These are phyloP conservation scores for Naso thynnoides DNA, from an alignment of 2,797 vertebrate genomes.

Conservation along the genomic window DNA sequence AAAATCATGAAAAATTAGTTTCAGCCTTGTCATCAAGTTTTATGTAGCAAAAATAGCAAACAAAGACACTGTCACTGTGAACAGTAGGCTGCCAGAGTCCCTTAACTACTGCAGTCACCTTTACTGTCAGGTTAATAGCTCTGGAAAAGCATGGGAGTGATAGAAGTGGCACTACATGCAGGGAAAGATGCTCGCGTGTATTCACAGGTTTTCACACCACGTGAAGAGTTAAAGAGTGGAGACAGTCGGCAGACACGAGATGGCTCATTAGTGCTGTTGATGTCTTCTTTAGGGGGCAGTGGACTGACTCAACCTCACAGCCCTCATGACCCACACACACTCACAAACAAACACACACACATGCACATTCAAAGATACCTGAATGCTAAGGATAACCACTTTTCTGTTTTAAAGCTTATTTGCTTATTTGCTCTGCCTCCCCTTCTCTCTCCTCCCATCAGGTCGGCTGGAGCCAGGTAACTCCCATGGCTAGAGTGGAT, in stretches of 20 bases:
- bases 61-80: background rate
- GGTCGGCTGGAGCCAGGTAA: slow-evolving; percentile 72
- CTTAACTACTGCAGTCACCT: slow-evolving; percentile 18
- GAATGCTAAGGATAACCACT: background rate
- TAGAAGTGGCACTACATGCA: background rate
- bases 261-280: slow-evolving; percentile 38
- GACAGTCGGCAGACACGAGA: slow-evolving; percentile 5
- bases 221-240: background rate
- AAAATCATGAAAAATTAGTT: no score
- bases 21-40: no score
- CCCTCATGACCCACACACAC: background rate
- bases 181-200: background rate
- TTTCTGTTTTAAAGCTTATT: slow-evolving; percentile 3
- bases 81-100: background rate
- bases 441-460: slow-evolving; percentile 17
- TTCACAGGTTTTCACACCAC: slow-evolving; percentile 13
- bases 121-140: slow-evolving; percentile 33
- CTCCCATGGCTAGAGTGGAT: slow-evolving; percentile 72
- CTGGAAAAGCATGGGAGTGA: slow-evolving; percentile 9
- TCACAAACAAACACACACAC: background rate
- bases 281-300: slow-evolving; percentile 17
- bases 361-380: background rate
- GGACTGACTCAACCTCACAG: slow-evolving; percentile 26
- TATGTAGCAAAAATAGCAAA: no score
- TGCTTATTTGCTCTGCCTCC: slow-evolving; percentile 1